Evolutionary conservation across 2,113 vertebrate species (phyloP).

Genomic region (Hemiscyllium ocellatum): DNA sequence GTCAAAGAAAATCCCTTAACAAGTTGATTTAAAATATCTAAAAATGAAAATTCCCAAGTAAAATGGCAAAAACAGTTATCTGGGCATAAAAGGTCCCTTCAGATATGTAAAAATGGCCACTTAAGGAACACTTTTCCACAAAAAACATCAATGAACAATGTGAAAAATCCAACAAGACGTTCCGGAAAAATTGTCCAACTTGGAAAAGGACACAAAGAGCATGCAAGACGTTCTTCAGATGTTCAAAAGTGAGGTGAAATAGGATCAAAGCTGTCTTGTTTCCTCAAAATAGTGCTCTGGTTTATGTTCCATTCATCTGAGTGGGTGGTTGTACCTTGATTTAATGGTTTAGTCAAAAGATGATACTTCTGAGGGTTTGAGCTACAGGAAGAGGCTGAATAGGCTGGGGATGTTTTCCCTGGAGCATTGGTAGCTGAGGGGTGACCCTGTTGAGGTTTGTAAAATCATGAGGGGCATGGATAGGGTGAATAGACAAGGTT

Average conservation of each 20-base stretch:
- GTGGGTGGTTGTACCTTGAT: too few relatives aligned
- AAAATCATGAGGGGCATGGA: too few relatives aligned
- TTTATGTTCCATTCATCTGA: too few relatives aligned
- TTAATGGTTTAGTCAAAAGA: too few relatives aligned
- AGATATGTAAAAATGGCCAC: background rate
- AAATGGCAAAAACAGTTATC: background rate
- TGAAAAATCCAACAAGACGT: background rate
- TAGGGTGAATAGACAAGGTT: too few relatives aligned
- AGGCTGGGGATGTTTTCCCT: too few relatives aligned
- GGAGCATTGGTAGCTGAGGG: too few relatives aligned
- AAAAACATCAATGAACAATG: background rate
- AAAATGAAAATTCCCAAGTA: background rate
- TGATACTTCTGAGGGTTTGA: too few relatives aligned
- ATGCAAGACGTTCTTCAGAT: background rate
- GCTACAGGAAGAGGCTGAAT: too few relatives aligned
- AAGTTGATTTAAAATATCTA: background rate
- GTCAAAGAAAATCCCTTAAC: too few relatives aligned
- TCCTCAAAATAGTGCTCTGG: too few relatives aligned
- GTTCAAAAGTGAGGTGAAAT: background rate
- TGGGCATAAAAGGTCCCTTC: background rate
- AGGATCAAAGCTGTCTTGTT: background rate
- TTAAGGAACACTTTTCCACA: background rate
- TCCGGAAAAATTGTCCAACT: background rate
- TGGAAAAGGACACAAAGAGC: background rate
- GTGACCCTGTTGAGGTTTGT: too few relatives aligned